Conservation (phyloP, 92 coral and sea anemone species). For the Palythoa heliodiscus region DNA sequence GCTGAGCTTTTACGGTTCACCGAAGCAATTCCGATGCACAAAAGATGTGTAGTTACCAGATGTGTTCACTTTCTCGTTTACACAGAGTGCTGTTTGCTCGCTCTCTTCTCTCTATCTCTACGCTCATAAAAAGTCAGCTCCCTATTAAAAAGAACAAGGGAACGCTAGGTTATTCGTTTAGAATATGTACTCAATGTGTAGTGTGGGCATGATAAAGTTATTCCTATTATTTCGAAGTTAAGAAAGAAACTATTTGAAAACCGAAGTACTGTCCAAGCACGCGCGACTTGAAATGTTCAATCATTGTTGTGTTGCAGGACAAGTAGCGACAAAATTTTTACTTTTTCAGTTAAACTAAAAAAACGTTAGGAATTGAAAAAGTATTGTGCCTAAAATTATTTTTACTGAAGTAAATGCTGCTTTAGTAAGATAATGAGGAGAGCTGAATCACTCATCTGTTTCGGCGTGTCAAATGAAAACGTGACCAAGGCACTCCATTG, state of each 20-base stretch:
- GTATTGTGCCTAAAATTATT: neutral
- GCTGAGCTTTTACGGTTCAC: slow-evolving; percentile 48
- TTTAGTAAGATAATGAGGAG: neutral
- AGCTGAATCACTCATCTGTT: slow-evolving; percentile 13
- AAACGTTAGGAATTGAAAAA: neutral
- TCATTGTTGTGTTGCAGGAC: neutral
- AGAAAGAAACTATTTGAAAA: neutral
- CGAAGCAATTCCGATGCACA: slow-evolving; percentile 2
- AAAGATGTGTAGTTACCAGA: neutral
- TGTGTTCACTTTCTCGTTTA: neutral
- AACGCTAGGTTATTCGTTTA: neutral
- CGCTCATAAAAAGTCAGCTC: neutral
- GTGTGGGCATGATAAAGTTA: neutral
- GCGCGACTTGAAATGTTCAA: neutral
- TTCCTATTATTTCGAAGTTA: neutral
- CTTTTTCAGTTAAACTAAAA: neutral
- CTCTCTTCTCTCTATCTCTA: neutral
- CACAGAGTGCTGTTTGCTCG: neutral
- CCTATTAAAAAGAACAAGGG: neutral
- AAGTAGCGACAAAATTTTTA: neutral
- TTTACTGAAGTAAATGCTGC: neutral
- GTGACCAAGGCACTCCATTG: neutral
- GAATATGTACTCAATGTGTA: slow-evolving; percentile 8
- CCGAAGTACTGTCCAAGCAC: neutral
- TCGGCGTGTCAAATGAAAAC: neutral